Percentiles rank a stretch among this genome's conserved stretches.
Conservation (phyloP, 2,888 invertebrate species). For the Thysanoteuthis rhombus region DNA sequence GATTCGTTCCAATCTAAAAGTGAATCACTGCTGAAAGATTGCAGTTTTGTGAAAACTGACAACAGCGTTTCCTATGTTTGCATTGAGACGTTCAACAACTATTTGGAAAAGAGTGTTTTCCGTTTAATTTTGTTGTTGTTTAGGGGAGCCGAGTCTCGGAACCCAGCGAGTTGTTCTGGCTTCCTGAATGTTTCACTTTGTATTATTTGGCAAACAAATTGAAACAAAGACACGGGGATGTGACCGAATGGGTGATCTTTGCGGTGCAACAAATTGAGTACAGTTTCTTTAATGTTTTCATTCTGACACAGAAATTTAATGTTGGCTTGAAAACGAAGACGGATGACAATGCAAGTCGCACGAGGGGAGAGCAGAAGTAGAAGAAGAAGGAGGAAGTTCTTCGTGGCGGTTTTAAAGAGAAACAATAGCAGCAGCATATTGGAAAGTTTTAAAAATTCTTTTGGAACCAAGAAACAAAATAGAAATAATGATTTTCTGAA, state of each 20-base stretch:
- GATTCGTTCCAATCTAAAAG: neutral
- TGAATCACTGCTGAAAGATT: slow-evolving; percentile 12
- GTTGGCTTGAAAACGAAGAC: neutral
- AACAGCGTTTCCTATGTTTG: neutral
- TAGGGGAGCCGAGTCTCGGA: neutral
- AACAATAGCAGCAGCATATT: neutral
- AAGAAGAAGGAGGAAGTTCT: neutral
- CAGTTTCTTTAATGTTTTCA: neutral
- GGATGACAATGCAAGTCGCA: neutral
- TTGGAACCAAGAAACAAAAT: neutral
- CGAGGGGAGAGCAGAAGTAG: neutral
- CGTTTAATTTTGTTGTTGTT: neutral
- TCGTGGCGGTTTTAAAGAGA: neutral
- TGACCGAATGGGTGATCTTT: neutral
- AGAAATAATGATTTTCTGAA: too few relatives aligned
- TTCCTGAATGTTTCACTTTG: neutral
- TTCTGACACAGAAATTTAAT: neutral
- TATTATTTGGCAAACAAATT: neutral
- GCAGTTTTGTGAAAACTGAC: neutral
- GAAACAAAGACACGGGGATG: neutral
- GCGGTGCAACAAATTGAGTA: neutral
- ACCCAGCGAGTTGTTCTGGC: neutral
- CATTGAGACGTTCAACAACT: neutral
- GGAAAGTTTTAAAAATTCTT: neutral
- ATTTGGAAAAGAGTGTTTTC: neutral